Evolutionary conservation across 2,888 invertebrate genomes (phyloP).

Genomic region (Cantharis lateralis): DNA sequence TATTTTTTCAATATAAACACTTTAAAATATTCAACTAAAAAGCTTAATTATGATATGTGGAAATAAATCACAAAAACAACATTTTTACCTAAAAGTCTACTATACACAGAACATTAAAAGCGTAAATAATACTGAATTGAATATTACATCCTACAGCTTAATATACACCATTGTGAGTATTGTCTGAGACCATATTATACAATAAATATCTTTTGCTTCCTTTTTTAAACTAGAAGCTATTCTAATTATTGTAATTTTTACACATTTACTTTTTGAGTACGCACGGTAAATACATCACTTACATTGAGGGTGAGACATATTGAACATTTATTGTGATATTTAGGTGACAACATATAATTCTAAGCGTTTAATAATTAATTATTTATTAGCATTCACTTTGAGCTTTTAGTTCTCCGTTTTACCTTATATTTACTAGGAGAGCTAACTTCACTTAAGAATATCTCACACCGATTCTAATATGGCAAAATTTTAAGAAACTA

Average conservation of each 20-base stretch:
- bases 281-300: not conserved
- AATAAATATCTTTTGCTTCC: not conserved
- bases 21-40: slow-evolving; percentile 12
- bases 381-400: not conserved
- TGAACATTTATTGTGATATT: not conserved
- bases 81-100: slow-evolving; percentile 2
- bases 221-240: not conserved
- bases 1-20: slow-evolving; percentile 12
- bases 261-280: not conserved
- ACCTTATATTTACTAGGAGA: not conserved
- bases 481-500: not conserved
- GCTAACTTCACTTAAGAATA: not conserved
- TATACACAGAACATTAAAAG: slow-evolving; percentile 15
- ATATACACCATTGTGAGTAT: not conserved
- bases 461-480: not conserved
- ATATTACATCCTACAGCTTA: not conserved
- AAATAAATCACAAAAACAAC: slow-evolving; percentile 27
- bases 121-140: slow-evolving; percentile 18
- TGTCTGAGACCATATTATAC: not conserved
- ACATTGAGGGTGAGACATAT: not conserved
- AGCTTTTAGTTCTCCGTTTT: not conserved
- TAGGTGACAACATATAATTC: not conserved
- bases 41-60: slow-evolving; percentile 21
- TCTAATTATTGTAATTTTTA: not conserved
- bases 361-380: not conserved